Evolutionary conservation across 2,797 vertebrate species (phyloP).

Genomic region (Dicrostonyx torquatus): DNA sequence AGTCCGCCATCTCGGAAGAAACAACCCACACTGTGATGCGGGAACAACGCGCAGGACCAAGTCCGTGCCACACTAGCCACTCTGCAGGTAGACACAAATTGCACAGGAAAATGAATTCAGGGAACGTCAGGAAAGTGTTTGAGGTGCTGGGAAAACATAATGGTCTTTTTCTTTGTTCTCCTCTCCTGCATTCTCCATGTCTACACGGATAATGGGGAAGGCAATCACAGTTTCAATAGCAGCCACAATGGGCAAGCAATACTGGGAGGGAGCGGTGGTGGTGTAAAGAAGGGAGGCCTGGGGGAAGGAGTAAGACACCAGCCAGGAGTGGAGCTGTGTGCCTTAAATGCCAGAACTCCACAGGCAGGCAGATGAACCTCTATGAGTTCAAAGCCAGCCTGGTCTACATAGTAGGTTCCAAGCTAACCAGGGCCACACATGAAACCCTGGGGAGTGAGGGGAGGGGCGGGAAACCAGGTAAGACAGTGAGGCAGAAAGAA

Average conservation of each 20-base stretch:
- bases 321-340: background rate
- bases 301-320: background rate
- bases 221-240: background rate
- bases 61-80: accelerated
- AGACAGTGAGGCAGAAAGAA: background rate
- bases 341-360: background rate
- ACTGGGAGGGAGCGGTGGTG: accelerated
- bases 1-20: background rate
- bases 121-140: background rate
- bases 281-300: accelerated
- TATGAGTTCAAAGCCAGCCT: background rate
- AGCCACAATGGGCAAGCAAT: accelerated
- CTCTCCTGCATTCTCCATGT: background rate
- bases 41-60: accelerated
- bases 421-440: background rate
- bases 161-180: background rate
- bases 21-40: background rate
- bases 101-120: background rate
- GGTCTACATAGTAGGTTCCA: background rate
- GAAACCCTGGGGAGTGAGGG: background rate
- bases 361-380: background rate
- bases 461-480: background rate
- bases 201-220: background rate
- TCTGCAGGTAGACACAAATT: background rate
- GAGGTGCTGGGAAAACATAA: background rate